phyloP scores from a whole-genome alignment of 2,113 vertebrate genomes.

The Emydocephalus ijimae region DNA sequence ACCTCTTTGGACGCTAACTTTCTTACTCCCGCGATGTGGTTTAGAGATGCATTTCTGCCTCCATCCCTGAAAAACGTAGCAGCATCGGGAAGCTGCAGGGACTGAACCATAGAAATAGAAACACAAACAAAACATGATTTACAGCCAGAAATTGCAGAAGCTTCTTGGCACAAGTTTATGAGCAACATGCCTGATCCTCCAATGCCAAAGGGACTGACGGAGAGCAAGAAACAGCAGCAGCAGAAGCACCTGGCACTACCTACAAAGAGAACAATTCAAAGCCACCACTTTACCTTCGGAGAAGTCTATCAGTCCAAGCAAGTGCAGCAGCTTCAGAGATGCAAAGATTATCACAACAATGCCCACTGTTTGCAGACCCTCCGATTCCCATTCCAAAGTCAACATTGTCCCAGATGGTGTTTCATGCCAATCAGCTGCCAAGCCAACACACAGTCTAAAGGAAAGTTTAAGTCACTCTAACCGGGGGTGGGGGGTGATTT shows the following conservation, averaged over 20 bases:
- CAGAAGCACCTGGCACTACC: conserved; percentile 43
- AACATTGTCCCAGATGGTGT: conserved; percentile 78
- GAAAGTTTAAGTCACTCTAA: conserved; percentile 59
- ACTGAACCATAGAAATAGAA: conserved; percentile 22
- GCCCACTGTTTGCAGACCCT: conserved; percentile 97
- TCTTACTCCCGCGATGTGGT: conserved; percentile 8
- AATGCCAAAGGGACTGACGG: conserved; percentile 4
- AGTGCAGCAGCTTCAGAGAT: conserved; percentile 96
- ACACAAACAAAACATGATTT: neutral
- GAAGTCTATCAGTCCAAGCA: conserved; percentile 98
- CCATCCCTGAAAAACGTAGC: conserved; percentile 15
- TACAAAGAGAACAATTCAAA: conserved; percentile 59
- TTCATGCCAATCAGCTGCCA: conserved; percentile 73
- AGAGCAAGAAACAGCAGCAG: neutral
- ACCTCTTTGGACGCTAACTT: conserved; percentile 20
- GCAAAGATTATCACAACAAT: conserved; percentile 96
- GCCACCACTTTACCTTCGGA: conserved; percentile 91
- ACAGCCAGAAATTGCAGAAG: neutral
- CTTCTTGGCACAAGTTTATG: conserved; percentile 12
- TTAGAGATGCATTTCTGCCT: neutral
- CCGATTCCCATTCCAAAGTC: conserved; percentile 92
- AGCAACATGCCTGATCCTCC: conserved; percentile 49
- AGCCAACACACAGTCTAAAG: conserved; percentile 52
- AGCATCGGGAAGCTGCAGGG: conserved; percentile 6
- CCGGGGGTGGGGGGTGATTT: conserved; percentile 1